Evolutionary conservation across 2,797 vertebrate species (phyloP), one percentile per base, ranked within the genome.

Genomic region (Garrulus glandarius): DNA sequence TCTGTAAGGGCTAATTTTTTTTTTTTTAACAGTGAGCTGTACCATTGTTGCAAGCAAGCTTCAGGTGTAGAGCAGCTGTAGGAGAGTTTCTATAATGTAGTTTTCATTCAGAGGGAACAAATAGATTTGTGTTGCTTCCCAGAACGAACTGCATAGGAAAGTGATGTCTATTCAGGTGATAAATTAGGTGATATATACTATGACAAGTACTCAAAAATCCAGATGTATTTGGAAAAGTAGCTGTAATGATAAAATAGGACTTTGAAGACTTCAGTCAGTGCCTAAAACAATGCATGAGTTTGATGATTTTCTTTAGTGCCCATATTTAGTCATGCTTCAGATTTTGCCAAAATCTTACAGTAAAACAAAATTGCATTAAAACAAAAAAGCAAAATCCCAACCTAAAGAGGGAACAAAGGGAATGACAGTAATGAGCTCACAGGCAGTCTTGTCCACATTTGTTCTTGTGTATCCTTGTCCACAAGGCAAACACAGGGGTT

Each of bases 101-200:
- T 75, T 97, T 95, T 96, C 55, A 65, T 86, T 87, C 75, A 61
- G 37, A 80, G 23, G 63, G 59, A 41, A 18, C 29, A 56, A 94
- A 75, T 11, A 77, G 44, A 29, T 64, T 71, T 67, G 3, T 49
- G 19, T 30, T 34, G 22, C 29, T 83, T 92, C 68, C 21, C 57
- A 61, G 43, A 82, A 84, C 4, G 32, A 22, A 22, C 18, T 76
- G 43, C n/a, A 19, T n/a, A 50, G 53, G 71, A 89, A 95, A 91
- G 82, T 76, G 14, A 47, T 84, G 44, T 13, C 18, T 56, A 19
- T 76, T 81, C 39, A 44, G 46, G 50, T 1, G 4, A 81, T 81
- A 95, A 91, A 94, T 90, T 59, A 89, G 61, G 46, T 92, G 30
- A 41, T 65, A 9, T 65, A 27, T 89, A 9, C 11, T 68, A 37